These are phyloP conservation scores for Bombus picipes DNA, from an alignment of 1,140 invertebrate genomes.

Conservation along the genomic window DNA sequence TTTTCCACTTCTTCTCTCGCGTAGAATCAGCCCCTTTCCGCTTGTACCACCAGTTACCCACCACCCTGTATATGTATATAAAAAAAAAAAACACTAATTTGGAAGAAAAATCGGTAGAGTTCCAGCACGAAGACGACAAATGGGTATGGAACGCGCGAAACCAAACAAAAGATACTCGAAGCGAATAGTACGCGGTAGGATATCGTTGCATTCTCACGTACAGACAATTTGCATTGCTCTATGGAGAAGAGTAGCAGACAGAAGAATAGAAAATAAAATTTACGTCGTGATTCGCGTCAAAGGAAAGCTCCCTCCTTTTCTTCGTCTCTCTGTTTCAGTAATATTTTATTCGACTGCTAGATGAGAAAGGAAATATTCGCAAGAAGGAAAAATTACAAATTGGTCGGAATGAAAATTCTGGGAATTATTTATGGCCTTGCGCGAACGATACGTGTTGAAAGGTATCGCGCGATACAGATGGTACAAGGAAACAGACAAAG, in stretches of 20 bases:
- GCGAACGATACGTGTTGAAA: neutral
- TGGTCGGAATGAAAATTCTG: neutral
- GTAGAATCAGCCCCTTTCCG: too few relatives aligned
- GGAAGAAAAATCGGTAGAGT: too few relatives aligned
- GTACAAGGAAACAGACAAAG: neutral
- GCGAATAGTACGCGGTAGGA: too few relatives aligned
- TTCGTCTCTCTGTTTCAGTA: neutral
- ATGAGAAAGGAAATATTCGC: neutral
- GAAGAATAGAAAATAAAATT: neutral
- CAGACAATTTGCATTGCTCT: conserved; percentile 15
- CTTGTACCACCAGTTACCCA: too few relatives aligned
- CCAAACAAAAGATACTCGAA: too few relatives aligned
- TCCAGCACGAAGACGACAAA: too few relatives aligned
- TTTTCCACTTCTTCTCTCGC: too few relatives aligned
- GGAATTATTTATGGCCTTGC: neutral
- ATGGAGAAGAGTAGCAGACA: neutral
- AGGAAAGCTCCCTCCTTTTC: neutral
- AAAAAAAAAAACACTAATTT: too few relatives aligned
- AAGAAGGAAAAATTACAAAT: neutral
- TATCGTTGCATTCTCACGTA: neutral
- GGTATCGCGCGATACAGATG: too few relatives aligned
- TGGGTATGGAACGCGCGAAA: too few relatives aligned
- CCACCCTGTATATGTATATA: too few relatives aligned
- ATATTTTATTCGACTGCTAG: neutral
- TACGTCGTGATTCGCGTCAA: neutral